Conservation (phyloP, 2,797 vertebrate species). For the Epinephelus malabaricus region DNA sequence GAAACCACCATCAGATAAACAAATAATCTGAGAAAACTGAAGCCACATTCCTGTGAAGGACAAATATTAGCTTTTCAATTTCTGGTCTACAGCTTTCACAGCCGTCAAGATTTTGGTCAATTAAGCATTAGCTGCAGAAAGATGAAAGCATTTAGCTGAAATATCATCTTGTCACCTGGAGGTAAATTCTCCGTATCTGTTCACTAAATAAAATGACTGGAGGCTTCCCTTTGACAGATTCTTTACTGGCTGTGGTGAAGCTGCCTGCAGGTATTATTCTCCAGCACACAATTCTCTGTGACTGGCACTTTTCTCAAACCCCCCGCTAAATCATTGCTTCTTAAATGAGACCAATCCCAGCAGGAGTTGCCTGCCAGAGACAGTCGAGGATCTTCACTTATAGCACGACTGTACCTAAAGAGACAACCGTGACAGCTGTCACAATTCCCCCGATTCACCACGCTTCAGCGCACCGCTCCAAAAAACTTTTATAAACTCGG, state of each 20-base stretch:
- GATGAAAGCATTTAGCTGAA: constrained; percentile 24
- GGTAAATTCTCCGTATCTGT: constrained; percentile 15
- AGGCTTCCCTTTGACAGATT: constrained; percentile 24
- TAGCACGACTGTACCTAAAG: constrained; percentile 48
- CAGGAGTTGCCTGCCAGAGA: constrained; percentile 47
- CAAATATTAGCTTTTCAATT: constrained; percentile 35
- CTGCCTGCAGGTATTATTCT: constrained; percentile 48
- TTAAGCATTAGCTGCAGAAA: neutral
- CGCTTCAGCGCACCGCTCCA: constrained; percentile 26
- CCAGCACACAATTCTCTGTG: constrained; percentile 24
- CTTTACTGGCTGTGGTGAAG: constrained; percentile 32
- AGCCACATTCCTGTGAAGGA: constrained; percentile 1
- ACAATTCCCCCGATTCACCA: constrained; percentile 61
- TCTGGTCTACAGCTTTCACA: constrained; percentile 17
- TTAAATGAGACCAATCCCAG: constrained; percentile 58
- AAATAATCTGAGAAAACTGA: constrained; percentile 7
- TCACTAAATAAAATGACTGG: constrained; percentile 8
- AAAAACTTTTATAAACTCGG: constrained; percentile 51
- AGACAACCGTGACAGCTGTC: constrained; percentile 63
- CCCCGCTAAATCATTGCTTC: constrained; percentile 27
- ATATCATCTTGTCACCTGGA: constrained; percentile 7
- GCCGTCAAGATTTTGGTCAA: neutral
- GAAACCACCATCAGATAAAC: constrained; percentile 17
- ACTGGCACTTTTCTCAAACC: constrained; percentile 27
- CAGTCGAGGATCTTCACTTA: constrained; percentile 32